A percentile compares a stretch with the other conserved stretches of the same genome.
Evolutionary conservation across 2,797 vertebrate species (phyloP).

Genomic region (Crocidura indochinensis): DNA sequence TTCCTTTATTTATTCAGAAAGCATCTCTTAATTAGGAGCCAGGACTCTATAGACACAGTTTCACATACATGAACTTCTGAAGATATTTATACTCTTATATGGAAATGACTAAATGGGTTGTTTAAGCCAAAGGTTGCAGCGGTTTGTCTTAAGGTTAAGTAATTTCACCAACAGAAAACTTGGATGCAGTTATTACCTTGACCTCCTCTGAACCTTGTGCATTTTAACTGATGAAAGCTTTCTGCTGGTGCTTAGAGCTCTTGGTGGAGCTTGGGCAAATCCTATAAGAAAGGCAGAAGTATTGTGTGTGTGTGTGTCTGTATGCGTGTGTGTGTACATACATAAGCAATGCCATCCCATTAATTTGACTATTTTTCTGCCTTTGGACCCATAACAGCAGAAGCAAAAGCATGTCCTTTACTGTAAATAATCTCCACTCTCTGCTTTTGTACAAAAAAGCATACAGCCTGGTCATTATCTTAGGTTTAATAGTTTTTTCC

Average conservation of each 20-base stretch:
- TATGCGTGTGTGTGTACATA: background rate
- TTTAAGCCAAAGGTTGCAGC: background rate
- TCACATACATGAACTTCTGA: background rate
- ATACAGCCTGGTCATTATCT: background rate
- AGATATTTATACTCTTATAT: background rate
- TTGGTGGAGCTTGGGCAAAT: background rate
- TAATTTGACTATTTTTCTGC: constrained; percentile 33
- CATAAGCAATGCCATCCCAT: background rate
- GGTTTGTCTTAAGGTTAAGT: constrained; percentile 44
- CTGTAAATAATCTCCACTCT: constrained; percentile 22
- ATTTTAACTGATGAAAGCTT: constrained; percentile 53
- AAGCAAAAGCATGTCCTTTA: constrained; percentile 26
- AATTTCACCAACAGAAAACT: constrained; percentile 42
- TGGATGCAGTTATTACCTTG: constrained; percentile 17
- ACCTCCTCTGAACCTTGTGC: background rate
- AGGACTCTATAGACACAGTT: too few relatives aligned
- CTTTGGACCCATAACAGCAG: background rate
- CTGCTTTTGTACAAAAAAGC: constrained; percentile 8
- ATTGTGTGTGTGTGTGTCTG: too few relatives aligned
- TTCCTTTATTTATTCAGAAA: constrained; percentile 18
- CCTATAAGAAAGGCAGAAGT: background rate
- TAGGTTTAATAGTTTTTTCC: background rate
- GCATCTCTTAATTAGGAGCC: background rate
- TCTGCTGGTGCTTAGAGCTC: background rate
- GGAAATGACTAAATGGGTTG: constrained; percentile 21